Base-by-base conservation (phyloP, 2,888 invertebrate genomes). In the Microdon myrmicae region DNA sequence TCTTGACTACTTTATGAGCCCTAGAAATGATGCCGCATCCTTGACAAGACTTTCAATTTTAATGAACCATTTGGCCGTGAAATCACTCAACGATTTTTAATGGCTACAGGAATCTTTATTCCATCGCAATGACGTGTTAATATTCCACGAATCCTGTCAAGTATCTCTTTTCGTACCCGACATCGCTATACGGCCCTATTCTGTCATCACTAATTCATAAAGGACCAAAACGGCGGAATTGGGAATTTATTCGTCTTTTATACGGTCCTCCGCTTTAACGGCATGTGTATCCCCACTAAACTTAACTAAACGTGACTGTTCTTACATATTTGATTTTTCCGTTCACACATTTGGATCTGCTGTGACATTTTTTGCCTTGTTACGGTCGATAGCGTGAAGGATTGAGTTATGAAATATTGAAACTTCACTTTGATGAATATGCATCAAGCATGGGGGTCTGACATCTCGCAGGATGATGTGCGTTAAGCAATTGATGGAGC, bases 251-350 rank as follows among this genome's bases (percentile, higher is more conserved):
- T 34, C 34, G n/a, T n/a, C n/a, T 10, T n/a, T n/a, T n/a, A n/a
- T n/a, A n/a, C n/a, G n/a, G n/a, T 2, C 13, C 12, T 10, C 4
- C 2, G 4, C 28, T 20, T 23, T 38, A 4, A 19, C 37, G 19
- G 29, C 13, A 10, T 25, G 23, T 49, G 45, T 39, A n/a, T n/a
- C n/a, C n/a, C n/a, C n/a, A 51, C 45, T 64, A 51, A 56, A 56
- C 60, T 43, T 48, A 37, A 34, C 26, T 29, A 26, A 25, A 64
- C 51, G 51, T 51, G 49, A 51, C 56, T 49, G 55, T 64, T 51
- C 64, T 55, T 64, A 55, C 55, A 64, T 64, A 64, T 64, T 64
- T 64, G 49, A 64, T 56, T 35, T 51, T 38, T 29, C 34, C 35
- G 20, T 34, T 34, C 44, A 9, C 34, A 23, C 13, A 43, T 23